Base-by-base conservation (phyloP, 1,140 invertebrate species). In the Drosophila tani region DNA sequence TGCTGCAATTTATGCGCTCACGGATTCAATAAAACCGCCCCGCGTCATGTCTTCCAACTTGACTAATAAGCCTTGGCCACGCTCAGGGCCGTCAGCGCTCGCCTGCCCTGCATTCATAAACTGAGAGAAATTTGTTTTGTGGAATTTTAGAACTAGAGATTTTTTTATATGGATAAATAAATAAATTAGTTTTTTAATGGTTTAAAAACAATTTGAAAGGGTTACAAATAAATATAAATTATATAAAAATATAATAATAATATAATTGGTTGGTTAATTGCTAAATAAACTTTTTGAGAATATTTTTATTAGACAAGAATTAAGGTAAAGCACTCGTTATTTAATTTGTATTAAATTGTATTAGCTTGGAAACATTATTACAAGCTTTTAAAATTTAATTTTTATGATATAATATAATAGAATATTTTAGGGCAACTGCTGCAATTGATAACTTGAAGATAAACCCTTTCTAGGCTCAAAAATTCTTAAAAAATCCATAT, bases 41-140 rank as follows among this genome's bases (percentile, higher is more conserved):
- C 50, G 63, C 40, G 38, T 64, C 53, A 74, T 79, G 80, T 87
- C 83, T 83, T 73, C 41, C 71, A 63, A 60, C 46, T 82, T 86
- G 83, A 86, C 82, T 86, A 87, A 86, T 86, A 86, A 87, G 69
- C 79, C 58, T 82, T 76, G 83, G 66, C 79, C 69, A 73, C 69
- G 69, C 69, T 73, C 67, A 71, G 60, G 67, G 70, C 40, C 70
- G 40, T 59, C 41, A 63, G 63, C 63, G 29, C 50, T 68, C 6
- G 51, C 45, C 59, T 45, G 45, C 32, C 14, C 35, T 57, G 24
- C 53, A 40, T 56, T 40, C 35, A 4, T n/a, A 35, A 8, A 56
- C 53, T 56, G 19, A 11, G 19, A 40, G 35, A 56, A 56, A 38
- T 35, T 14, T 5, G 2, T 9, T 35, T 35, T 35, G 14, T 3